Conservation (phyloP, 2,113 vertebrate species). For the Hucho hucho region DNA sequence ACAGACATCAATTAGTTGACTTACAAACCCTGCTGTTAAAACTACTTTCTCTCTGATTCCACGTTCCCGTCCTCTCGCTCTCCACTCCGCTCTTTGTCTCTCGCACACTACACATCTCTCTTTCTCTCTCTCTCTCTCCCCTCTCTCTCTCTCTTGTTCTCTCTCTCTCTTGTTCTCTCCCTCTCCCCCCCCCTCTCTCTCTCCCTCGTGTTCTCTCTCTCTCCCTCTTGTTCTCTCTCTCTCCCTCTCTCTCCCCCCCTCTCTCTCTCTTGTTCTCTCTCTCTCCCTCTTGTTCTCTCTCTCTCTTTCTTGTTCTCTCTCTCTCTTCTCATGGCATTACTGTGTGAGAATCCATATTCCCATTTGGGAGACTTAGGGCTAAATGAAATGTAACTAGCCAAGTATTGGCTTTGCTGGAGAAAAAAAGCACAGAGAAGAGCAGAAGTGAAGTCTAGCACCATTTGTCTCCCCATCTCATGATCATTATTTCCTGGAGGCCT, state of each 20-base stretch:
- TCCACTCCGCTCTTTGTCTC: constrained; percentile 1
- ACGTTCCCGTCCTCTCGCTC: no score
- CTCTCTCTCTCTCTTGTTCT: background rate
- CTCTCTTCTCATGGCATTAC: constrained; percentile 3
- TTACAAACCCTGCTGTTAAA: background rate
- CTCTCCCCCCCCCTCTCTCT: no score
- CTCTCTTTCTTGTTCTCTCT: background rate
- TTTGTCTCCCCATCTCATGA: constrained; percentile 3
- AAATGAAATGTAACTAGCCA: background rate
- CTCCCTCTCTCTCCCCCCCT: background rate
- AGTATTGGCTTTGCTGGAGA: background rate
- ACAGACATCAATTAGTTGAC: constrained; percentile 2
- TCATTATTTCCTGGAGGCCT: background rate
- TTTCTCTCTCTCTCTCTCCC: no score
- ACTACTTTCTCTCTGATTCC: background rate
- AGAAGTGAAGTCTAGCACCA: background rate
- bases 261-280: constrained; percentile 10
- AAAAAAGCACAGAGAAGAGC: background rate
- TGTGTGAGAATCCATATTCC: background rate
- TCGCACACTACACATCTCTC: background rate
- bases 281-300: background rate
- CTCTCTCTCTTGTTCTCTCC: background rate
- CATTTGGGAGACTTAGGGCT: background rate
- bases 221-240: accelerated
- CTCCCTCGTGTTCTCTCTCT: no score